These are phyloP conservation scores for Dasysyrphus tricinctus DNA, from an alignment of 2,888 invertebrate species.

Conservation along the genomic window DNA sequence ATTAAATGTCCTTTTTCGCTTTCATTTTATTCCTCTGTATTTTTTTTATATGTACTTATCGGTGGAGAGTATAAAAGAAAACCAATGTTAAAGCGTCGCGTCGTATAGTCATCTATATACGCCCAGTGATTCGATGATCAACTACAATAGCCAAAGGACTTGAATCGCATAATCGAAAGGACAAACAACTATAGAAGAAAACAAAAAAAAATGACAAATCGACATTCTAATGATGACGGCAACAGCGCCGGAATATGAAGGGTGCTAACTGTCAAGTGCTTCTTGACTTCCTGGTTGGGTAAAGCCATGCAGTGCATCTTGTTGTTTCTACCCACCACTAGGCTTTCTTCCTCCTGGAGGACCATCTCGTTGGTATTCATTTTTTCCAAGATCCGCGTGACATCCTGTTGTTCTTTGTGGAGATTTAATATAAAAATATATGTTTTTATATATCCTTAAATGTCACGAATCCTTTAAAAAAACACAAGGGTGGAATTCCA, in stretches of 20 bases:
- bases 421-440: constrained; percentile 45
- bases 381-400: constrained; percentile 61
- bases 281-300: constrained; percentile 62
- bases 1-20: constrained; percentile 73
- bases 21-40: constrained; percentile 13
- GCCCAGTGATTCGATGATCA: constrained; percentile 69
- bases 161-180: constrained; percentile 50
- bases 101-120: constrained; percentile 18
- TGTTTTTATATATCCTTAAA: constrained; percentile 71
- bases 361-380: constrained; percentile 66
- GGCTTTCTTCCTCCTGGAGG: constrained; percentile 19
- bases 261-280: constrained; percentile 73
- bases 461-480: constrained; percentile 56
- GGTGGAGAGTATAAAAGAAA: constrained; percentile 37
- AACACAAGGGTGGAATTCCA: constrained; percentile 51
- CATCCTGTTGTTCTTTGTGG: constrained; percentile 67
- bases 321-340: constrained; percentile 10
- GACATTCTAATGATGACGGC: constrained; percentile 67
- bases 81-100: constrained; percentile 10
- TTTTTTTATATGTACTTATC: not conserved
- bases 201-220: constrained; percentile 52
- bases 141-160: constrained; percentile 66
- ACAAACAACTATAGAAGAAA: constrained; percentile 19
- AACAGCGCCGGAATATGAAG: constrained; percentile 60
- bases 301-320: constrained; percentile 54